These are phyloP conservation scores for Eubucco bourcierii DNA, from an alignment of 2,113 vertebrate genomes.

Conservation along the genomic window DNA sequence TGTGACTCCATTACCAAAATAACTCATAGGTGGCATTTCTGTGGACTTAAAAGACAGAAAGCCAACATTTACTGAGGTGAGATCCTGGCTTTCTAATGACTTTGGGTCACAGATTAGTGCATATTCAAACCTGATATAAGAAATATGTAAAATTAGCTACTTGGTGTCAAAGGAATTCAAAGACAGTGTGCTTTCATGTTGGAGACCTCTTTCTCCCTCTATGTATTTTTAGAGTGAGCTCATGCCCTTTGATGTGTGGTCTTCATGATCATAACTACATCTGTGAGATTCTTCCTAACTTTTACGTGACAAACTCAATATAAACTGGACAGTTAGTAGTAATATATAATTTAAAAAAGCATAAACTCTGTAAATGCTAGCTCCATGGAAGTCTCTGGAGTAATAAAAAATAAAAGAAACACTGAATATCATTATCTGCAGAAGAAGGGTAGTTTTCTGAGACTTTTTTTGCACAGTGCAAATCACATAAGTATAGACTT, in stretches of 20 bases:
- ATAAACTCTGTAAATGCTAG: neutral
- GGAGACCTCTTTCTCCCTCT: neutral
- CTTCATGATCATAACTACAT: neutral
- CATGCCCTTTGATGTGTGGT: neutral
- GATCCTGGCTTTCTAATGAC: neutral
- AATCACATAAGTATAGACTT: neutral
- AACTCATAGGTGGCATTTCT: neutral
- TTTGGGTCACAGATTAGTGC: neutral
- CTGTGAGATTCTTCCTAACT: neutral
- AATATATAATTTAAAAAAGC: neutral
- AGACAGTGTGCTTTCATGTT: fast-evolving
- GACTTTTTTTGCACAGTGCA: neutral
- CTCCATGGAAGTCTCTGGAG: neutral
- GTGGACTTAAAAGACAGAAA: neutral
- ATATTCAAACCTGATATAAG: neutral
- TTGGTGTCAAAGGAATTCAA: neutral
- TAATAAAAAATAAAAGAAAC: neutral
- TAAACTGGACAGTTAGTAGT: neutral
- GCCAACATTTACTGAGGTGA: neutral
- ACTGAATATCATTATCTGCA: neutral
- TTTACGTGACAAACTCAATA: neutral
- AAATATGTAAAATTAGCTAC: neutral
- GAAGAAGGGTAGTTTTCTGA: neutral
- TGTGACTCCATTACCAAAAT: neutral
- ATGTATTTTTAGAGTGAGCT: neutral